A percentile compares a stretch with the other conserved stretches of the same genome.
phyloP scores from a whole-genome alignment of 2,797 vertebrate species.

The Enoplosus armatus region DNA sequence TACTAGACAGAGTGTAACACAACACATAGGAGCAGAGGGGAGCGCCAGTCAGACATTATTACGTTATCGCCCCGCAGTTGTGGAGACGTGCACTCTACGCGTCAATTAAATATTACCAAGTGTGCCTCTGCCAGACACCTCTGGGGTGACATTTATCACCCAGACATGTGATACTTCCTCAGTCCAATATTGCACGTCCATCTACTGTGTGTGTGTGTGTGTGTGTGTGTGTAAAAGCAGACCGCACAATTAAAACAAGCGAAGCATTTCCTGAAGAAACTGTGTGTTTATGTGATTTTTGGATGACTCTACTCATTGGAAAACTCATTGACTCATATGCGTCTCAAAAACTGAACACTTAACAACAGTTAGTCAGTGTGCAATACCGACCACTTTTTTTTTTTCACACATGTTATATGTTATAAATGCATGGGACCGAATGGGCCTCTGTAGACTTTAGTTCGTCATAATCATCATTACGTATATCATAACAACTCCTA shows the following conservation, averaged over 20 bases:
- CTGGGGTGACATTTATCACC: constrained; percentile 54
- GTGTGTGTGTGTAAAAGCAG: too few species aligned
- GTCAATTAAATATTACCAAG: constrained; percentile 64
- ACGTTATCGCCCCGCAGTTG: constrained; percentile 55
- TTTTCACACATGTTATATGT: not conserved
- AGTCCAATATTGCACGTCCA: not conserved
- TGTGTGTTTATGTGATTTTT: not conserved
- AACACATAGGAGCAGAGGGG: constrained; percentile 62
- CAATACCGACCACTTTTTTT: not conserved
- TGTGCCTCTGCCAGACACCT: constrained; percentile 53
- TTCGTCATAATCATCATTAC: too few species aligned
- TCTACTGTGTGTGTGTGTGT: not conserved
- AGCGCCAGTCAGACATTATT: constrained; percentile 58
- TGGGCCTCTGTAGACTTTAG: not conserved
- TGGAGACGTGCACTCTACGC: constrained; percentile 67
- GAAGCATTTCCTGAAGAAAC: constrained; percentile 2
- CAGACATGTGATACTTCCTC: constrained; percentile 58
- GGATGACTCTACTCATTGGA: not conserved
- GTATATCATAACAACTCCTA: not conserved
- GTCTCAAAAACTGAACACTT: not conserved
- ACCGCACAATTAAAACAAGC: not conserved
- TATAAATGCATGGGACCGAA: not conserved
- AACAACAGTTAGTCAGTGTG: too few species aligned
- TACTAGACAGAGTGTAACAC: constrained; percentile 75
- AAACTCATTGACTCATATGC: not conserved